Evolutionary conservation across 2,888 invertebrate species (phyloP).

Genomic region (Stomorhina lunata): DNA sequence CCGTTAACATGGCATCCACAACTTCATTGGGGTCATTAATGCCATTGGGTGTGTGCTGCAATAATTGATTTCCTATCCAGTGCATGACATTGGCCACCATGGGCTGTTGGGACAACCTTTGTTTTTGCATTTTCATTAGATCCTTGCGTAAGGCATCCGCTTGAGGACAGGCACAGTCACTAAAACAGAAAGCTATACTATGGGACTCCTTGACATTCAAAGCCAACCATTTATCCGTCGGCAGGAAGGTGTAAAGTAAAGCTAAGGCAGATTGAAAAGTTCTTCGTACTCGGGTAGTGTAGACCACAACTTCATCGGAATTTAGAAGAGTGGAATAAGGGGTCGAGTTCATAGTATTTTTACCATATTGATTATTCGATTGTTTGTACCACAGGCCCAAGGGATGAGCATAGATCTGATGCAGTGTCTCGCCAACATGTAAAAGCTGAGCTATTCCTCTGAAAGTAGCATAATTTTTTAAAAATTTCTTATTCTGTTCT

Average conservation of each 20-base stretch:
- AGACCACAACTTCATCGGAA: slow-evolving; percentile 84
- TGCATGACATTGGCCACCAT: slow-evolving; percentile 86
- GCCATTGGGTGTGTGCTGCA: slow-evolving; percentile 83
- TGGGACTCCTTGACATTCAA: slow-evolving; percentile 87
- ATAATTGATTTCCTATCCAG: slow-evolving; percentile 83
- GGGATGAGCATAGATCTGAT: slow-evolving; percentile 82
- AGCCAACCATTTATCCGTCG: slow-evolving; percentile 84
- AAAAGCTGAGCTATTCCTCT: slow-evolving; percentile 91
- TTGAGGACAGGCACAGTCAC: slow-evolving; percentile 88
- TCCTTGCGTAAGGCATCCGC: slow-evolving; percentile 81
- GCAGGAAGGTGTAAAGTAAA: slow-evolving; percentile 86
- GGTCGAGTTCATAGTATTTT: slow-evolving; percentile 71
- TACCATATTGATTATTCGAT: slow-evolving; percentile 67
- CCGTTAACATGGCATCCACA: slow-evolving; percentile 90
- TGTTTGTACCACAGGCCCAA: slow-evolving; percentile 75
- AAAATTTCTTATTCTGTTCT: not conserved
- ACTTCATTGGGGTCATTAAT: slow-evolving; percentile 83
- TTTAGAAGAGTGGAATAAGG: slow-evolving; percentile 76
- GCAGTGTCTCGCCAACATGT: slow-evolving; percentile 86
- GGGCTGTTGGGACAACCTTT: slow-evolving; percentile 86
- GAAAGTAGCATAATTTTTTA: not conserved
- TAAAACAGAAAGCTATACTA: slow-evolving; percentile 91
- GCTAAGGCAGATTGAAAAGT: slow-evolving; percentile 95
- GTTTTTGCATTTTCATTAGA: slow-evolving; percentile 81
- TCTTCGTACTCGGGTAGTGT: slow-evolving; percentile 91